These are phyloP conservation scores for Daubentonia madagascariensis DNA, from an alignment of 2,113 vertebrate genomes.

Conservation along the genomic window DNA sequence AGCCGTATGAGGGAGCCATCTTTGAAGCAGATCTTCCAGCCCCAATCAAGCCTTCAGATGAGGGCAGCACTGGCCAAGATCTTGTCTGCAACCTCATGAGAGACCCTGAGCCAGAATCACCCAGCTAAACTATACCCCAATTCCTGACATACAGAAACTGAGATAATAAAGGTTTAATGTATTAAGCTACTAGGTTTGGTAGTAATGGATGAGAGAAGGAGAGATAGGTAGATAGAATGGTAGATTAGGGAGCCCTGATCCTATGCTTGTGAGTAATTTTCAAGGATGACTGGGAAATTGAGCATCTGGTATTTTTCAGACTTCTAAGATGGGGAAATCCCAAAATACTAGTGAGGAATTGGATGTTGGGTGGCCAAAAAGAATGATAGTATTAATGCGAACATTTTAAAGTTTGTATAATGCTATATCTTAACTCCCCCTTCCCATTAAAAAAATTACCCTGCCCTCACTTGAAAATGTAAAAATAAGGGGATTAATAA, in stretches of 20 bases:
- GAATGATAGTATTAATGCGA: neutral
- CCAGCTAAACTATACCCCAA: neutral
- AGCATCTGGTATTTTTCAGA: neutral
- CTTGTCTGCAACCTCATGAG: neutral
- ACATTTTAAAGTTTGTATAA: neutral
- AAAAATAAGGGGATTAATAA: neutral
- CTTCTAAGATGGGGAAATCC: neutral
- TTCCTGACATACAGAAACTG: neutral
- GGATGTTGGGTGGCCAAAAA: neutral
- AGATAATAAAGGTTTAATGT: neutral
- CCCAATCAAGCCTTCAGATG: neutral
- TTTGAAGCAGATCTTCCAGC: neutral
- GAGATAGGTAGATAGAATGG: neutral
- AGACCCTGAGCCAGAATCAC: neutral
- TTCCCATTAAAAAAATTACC: neutral
- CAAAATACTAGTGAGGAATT: neutral
- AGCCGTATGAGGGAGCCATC: neutral
- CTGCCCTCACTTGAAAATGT: neutral
- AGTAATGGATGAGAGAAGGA: neutral
- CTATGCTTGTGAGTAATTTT: neutral
- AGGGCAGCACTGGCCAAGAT: neutral
- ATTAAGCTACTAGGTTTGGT: neutral
- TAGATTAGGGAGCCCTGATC: neutral
- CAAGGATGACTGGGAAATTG: neutral
- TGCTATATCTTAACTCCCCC: neutral